Base-by-base conservation (phyloP, 2,113 vertebrate species). In the Ictidomys tridecemlineatus region DNA sequence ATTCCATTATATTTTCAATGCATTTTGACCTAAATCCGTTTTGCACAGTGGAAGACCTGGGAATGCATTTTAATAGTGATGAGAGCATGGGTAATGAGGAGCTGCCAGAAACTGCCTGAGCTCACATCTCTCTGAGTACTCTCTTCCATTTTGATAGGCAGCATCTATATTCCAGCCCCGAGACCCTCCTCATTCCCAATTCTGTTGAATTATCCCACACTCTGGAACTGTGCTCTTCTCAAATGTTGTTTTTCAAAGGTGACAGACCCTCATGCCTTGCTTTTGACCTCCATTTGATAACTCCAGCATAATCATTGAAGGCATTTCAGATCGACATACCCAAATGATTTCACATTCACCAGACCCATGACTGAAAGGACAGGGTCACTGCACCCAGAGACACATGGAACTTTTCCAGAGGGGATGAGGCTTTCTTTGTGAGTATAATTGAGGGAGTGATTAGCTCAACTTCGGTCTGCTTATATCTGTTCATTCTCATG, bases 1-100 rank as follows among this genome's bases (percentile, higher is more conserved):
- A 14, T 77, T 88, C 17, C 72, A 78, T 48, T 63, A 69, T 95
- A n/a, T 84, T 97, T 97, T 97, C 79, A 32, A 86, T 74, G 94
- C 70, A 94, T 18, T 8, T 48, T 39, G 74, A 97, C 79, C 20
- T 37, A 37, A 13, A 77, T 67, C 22, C 11, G 86, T 93, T 88
- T 87, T 96, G 22, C 2, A 42, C 34, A 58, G 22, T 32, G 28
- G 70, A 85, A 97, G 83, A 34, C 53, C 56, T 11, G 1, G 63
- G 28, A 51, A 77, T 79, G 48, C 92, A 96, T n/a, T 87, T 97
- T 53, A 45, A 10, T 1, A 72, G 89, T 45, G 24, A 86, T n/a
- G 5, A 92, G 95, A 97, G 69, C 32, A 58, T 17, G 8, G 89
- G 39, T 53, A 48, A 93, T 39, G 30, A 83, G n/a, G 0, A 4